Evolutionary conservation across 2,113 vertebrate genomes (phyloP).

Genomic region (Nannospalax galili): DNA sequence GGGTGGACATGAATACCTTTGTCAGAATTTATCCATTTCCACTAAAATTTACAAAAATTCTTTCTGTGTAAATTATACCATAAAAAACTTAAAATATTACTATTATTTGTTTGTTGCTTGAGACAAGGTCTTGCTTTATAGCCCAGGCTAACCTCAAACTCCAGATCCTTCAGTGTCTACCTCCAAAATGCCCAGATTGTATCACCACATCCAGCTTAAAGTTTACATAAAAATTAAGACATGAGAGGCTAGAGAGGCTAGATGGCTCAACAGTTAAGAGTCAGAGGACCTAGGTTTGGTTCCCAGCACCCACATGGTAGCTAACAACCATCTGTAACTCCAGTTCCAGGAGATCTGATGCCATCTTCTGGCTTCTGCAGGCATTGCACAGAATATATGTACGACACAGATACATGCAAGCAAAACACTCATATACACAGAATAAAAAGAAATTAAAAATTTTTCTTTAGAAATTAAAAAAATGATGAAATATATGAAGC

Average conservation of each 20-base stretch:
- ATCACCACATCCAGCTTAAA: neutral
- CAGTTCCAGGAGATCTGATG: too few species aligned
- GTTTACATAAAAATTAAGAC: conserved; percentile 33
- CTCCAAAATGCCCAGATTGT: neutral
- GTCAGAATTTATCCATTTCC: neutral
- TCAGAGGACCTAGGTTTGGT: too few species aligned
- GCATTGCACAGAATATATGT: too few species aligned
- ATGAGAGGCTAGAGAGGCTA: too few species aligned
- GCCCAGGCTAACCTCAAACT: neutral
- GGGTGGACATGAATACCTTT: neutral
- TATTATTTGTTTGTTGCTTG: neutral
- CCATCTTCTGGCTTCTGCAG: too few species aligned
- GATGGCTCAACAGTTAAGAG: too few species aligned
- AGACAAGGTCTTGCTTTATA: neutral
- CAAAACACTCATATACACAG: too few species aligned
- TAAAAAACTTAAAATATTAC: neutral
- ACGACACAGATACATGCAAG: too few species aligned
- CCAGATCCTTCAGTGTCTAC: neutral
- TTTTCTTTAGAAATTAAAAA: too few species aligned
- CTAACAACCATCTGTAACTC: too few species aligned
- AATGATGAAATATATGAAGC: neutral
- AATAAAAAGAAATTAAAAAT: too few species aligned
- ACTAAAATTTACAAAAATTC: neutral
- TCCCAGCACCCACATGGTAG: too few species aligned
- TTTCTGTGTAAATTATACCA: neutral